phyloP scores from a whole-genome alignment of 2,888 invertebrate species.

The Eubasilissa splendida region DNA sequence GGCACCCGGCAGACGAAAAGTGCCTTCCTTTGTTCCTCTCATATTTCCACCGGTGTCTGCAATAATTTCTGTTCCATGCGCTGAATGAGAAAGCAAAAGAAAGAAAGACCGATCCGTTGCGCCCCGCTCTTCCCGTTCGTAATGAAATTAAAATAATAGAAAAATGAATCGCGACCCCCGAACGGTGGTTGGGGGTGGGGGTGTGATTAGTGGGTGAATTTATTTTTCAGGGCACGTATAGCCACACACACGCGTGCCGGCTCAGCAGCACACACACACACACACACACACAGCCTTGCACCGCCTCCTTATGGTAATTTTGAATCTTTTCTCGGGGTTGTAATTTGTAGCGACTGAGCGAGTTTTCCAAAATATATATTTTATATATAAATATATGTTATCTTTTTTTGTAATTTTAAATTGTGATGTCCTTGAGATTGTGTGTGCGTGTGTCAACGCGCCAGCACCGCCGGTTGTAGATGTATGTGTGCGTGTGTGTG shows the following conservation, averaged over 20 bases:
- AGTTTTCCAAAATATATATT: no score
- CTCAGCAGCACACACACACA: background rate
- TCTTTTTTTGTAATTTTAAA: background rate
- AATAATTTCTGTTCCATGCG: background rate
- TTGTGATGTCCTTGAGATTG: background rate
- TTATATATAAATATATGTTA: no score
- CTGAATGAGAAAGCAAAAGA: constrained; percentile 31
- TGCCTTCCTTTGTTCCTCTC: no score
- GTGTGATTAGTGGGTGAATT: constrained; percentile 49
- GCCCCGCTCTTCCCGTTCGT: constrained; percentile 22
- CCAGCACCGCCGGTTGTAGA: no score
- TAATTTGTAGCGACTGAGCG: background rate
- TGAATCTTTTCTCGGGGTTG: constrained; percentile 2
- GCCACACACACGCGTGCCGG: constrained; percentile 10
- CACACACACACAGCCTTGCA: background rate
- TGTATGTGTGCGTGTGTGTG: no score
- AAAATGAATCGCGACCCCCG: constrained; percentile 49
- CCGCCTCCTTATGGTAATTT: constrained; percentile 4
- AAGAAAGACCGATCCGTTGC: constrained; percentile 37
- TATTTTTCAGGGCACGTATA: constrained; percentile 38
- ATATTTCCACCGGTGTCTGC: no score
- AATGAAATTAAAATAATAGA: constrained; percentile 56
- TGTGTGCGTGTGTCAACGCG: no score
- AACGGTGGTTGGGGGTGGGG: constrained; percentile 10
- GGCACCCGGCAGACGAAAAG: no score